Conservation (phyloP, 2,797 vertebrate species). For the Danio jaintianensis region DNA sequence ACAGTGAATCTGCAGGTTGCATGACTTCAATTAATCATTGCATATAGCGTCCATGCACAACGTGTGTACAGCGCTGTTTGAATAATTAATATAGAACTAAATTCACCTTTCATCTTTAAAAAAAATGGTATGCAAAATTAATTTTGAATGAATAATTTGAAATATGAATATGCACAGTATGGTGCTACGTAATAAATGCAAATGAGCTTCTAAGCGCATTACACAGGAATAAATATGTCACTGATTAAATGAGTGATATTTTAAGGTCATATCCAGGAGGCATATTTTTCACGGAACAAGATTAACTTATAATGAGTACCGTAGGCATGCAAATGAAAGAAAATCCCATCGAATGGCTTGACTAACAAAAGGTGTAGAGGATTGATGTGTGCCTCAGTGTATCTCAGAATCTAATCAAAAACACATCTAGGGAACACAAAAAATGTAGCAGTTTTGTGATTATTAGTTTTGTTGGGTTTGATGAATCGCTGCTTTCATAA, state of each 20-base stretch:
- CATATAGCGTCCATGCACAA: background rate
- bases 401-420: conserved; percentile 51
- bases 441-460: conserved; percentile 34
- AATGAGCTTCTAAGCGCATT: conserved; percentile 34
- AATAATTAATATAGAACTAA: background rate
- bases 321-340: conserved; percentile 42
- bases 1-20: background rate
- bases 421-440: conserved; percentile 19
- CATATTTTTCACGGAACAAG: conserved; percentile 35
- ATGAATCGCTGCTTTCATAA: conserved; percentile 12
- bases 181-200: conserved; percentile 6
- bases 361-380: conserved; percentile 39
- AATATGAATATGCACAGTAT: conserved; percentile 3
- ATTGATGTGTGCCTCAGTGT: background rate
- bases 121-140: background rate
- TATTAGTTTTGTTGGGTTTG: conserved; percentile 18
- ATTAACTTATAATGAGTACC: conserved; percentile 52
- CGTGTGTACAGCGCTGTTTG: background rate
- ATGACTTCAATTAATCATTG: conserved; percentile 3
- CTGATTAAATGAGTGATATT: conserved; percentile 37
- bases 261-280: conserved; percentile 40
- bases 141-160: background rate
- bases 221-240: conserved; percentile 34
- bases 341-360: conserved; percentile 47
- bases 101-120: background rate